phyloP scores from a whole-genome alignment of 2,888 invertebrate species.

The Idaea dimidiata region DNA sequence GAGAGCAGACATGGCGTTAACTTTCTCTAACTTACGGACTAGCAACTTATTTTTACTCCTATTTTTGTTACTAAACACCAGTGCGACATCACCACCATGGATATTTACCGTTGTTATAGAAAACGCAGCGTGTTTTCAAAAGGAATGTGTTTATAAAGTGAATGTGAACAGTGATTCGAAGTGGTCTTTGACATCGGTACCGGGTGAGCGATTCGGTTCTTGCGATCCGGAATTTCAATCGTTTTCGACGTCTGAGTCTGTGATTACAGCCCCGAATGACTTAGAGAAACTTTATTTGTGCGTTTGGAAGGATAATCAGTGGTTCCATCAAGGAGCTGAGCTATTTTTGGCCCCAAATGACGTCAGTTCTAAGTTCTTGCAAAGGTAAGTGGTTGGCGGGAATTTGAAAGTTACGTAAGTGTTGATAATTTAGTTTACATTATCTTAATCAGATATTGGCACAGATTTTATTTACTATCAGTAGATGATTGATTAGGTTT shows the following conservation, averaged over 20 bases:
- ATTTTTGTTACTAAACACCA: slow-evolving; percentile 63
- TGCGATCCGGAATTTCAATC: slow-evolving; percentile 40
- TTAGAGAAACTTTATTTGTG: slow-evolving; percentile 60
- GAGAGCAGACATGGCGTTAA: slow-evolving; percentile 51
- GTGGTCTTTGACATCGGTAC: slow-evolving; percentile 63
- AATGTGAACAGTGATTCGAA: slow-evolving; percentile 52
- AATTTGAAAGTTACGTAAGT: slow-evolving; percentile 12
- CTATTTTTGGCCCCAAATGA: slow-evolving; percentile 70
- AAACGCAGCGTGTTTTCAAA: slow-evolving; percentile 46
- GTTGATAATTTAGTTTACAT: not conserved
- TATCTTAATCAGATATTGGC: not conserved
- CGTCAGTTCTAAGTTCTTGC: slow-evolving; percentile 52
- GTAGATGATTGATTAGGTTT: slow-evolving; percentile 14
- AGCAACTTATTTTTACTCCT: slow-evolving; percentile 67
- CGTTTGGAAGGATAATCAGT: slow-evolving; percentile 52
- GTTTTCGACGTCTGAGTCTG: slow-evolving; percentile 39
- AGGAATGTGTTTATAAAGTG: slow-evolving; percentile 59
- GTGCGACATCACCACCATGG: slow-evolving; percentile 65
- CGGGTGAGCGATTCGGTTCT: slow-evolving; percentile 42
- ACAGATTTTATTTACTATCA: not conserved
- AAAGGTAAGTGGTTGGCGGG: slow-evolving; percentile 45
- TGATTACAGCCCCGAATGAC: slow-evolving; percentile 43
- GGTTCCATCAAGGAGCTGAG: slow-evolving; percentile 62
- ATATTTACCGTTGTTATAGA: slow-evolving; percentile 62
- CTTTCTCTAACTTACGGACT: slow-evolving; percentile 60